Evolutionary conservation across 2,113 vertebrate genomes (phyloP).

Genomic region (Columbina picui): DNA sequence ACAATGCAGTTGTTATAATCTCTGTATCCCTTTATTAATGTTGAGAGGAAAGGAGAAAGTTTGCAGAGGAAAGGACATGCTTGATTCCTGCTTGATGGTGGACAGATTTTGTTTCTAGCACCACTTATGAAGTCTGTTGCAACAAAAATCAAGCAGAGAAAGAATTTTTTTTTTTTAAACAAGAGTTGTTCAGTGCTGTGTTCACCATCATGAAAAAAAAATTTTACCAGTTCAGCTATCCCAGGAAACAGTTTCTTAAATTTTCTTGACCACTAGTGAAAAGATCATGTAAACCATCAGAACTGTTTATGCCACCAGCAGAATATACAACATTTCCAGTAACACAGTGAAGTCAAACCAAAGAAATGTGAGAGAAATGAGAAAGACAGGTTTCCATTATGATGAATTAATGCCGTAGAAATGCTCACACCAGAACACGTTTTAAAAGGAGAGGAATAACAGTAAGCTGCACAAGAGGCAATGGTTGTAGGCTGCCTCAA

Average conservation of each 20-base stretch:
- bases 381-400: neutral
- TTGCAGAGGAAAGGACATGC: neutral
- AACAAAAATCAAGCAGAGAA: neutral
- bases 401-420: neutral
- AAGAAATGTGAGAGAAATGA: neutral
- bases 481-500: neutral
- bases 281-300: neutral
- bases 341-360: neutral
- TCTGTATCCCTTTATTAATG: neutral
- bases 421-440: neutral
- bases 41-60: neutral
- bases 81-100: neutral
- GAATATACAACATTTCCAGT: neutral
- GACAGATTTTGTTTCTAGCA: neutral
- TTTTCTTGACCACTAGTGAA: neutral
- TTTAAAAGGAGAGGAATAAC: neutral
- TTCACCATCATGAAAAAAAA: neutral
- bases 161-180: neutral
- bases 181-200: neutral
- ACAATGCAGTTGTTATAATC: neutral
- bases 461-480: neutral
- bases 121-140: neutral
- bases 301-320: neutral
- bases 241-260: neutral
- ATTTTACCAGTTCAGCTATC: neutral